Conservation (phyloP, 2,113 vertebrate species). For the Rhinopomastus cyanomelas region DNA sequence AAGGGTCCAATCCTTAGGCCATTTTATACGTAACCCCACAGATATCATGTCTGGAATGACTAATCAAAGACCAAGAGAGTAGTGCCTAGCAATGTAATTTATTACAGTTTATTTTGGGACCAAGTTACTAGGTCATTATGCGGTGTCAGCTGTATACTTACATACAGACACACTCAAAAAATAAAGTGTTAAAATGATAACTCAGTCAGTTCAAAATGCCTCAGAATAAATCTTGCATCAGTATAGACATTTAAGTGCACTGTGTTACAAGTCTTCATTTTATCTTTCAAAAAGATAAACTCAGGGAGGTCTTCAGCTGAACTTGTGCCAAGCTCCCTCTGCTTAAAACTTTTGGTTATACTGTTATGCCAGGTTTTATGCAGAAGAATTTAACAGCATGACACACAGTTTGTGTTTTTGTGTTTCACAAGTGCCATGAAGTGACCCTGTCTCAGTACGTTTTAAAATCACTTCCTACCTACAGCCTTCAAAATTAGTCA, state of each 20-base stretch:
- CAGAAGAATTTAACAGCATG: neutral
- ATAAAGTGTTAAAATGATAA: constrained; percentile 3
- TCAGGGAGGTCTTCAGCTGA: neutral
- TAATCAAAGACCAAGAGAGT: neutral
- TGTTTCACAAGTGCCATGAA: neutral
- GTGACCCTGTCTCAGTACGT: neutral
- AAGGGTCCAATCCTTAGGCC: neutral
- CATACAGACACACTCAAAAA: neutral
- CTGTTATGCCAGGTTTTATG: neutral
- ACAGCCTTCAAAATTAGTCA: neutral
- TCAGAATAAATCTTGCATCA: neutral
- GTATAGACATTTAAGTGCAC: neutral
- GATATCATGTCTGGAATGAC: neutral
- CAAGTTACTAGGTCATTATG: neutral
- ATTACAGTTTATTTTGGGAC: constrained; percentile 6
- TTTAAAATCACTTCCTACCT: neutral
- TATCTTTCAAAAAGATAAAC: neutral
- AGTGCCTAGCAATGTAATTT: neutral
- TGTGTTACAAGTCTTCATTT: neutral
- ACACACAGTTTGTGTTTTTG: neutral
- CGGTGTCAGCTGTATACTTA: neutral
- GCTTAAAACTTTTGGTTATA: neutral
- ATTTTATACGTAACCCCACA: neutral
- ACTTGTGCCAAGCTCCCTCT: neutral
- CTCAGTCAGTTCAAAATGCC: neutral